Evolutionary conservation across 2,113 vertebrate species (phyloP).

Genomic region (Puffinus mauretanicus): DNA sequence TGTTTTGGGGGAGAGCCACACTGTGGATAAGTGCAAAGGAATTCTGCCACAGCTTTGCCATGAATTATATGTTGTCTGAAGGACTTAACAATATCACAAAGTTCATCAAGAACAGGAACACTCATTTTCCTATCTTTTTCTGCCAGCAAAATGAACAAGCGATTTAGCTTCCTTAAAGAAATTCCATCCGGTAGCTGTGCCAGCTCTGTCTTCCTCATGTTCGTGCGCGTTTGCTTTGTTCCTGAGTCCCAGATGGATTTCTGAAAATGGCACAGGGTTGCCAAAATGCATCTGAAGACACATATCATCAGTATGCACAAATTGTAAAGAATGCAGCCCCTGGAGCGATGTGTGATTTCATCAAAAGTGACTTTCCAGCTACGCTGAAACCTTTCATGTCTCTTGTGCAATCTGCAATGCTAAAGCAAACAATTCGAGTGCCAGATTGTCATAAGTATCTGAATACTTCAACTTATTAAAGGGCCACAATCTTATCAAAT

Average conservation of each 20-base stretch:
- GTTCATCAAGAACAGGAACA: slow-evolving; percentile 33
- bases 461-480: slow-evolving; percentile 32
- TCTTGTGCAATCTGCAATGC: slow-evolving; percentile 64
- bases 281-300: slow-evolving; percentile 36
- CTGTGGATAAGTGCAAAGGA: slow-evolving; percentile 32
- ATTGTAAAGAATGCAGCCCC: slow-evolving; percentile 40
- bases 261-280: slow-evolving; percentile 36
- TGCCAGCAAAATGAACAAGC: slow-evolving; percentile 61
- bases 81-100: slow-evolving; percentile 40
- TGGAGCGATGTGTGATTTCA: slow-evolving; percentile 59
- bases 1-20: slow-evolving; percentile 32
- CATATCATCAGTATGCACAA: slow-evolving; percentile 52
- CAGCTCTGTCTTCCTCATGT: slow-evolving; percentile 53
- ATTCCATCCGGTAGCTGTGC: slow-evolving; percentile 58
- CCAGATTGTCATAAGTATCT: slow-evolving; percentile 59
- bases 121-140: slow-evolving; percentile 59
- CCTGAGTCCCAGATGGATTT: slow-evolving; percentile 45
- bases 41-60: slow-evolving; percentile 39
- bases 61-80: slow-evolving; percentile 58
- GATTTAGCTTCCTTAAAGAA: slow-evolving; percentile 62
- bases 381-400: slow-evolving; percentile 60
- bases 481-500: slow-evolving; percentile 24
- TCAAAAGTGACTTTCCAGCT: slow-evolving; percentile 69
- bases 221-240: slow-evolving; percentile 44
- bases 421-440: slow-evolving; percentile 61